Conservation (phyloP, 1,140 invertebrate genomes). For the Halictus rubicundus region DNA sequence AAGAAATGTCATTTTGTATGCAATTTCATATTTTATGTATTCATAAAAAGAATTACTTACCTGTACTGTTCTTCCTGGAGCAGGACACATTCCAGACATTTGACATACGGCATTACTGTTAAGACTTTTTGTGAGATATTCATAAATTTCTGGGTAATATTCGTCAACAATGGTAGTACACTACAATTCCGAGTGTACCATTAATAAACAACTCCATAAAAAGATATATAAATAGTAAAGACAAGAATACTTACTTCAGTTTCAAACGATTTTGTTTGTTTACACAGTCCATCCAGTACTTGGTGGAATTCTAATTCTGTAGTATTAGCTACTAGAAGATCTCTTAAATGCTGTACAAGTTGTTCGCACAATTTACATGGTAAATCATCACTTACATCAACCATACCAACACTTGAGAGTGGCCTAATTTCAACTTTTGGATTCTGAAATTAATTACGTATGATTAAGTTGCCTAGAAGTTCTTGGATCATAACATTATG, state of each 20-base stretch:
- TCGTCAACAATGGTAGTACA: constrained; percentile 86
- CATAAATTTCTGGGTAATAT: constrained; percentile 88
- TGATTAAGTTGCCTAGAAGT: constrained; percentile 6
- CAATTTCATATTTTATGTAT: not conserved
- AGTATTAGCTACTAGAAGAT: constrained; percentile 91
- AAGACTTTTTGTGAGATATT: constrained; percentile 85
- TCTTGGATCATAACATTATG: not conserved
- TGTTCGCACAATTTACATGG: constrained; percentile 93
- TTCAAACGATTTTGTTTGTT: constrained; percentile 86
- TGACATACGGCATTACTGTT: constrained; percentile 86
- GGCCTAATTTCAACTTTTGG: constrained; percentile 82
- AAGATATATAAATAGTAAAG: constrained; percentile 8
- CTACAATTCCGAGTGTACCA: constrained; percentile 68
- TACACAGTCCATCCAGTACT: constrained; percentile 89
- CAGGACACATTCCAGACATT: constrained; percentile 86
- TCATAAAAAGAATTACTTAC: constrained; percentile 19
- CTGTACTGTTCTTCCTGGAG: constrained; percentile 52
- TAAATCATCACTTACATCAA: constrained; percentile 84
- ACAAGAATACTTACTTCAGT: constrained; percentile 70
- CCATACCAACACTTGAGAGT: constrained; percentile 81
- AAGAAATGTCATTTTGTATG: not conserved
- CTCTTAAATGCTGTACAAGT: constrained; percentile 88
- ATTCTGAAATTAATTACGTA: constrained; percentile 49
- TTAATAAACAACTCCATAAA: constrained; percentile 22
- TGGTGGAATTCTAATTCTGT: constrained; percentile 90